Evolutionary conservation across 2,113 vertebrate species (phyloP), one percentile per base, ranked within the genome.

Genomic region (Pygoscelis adeliae): DNA sequence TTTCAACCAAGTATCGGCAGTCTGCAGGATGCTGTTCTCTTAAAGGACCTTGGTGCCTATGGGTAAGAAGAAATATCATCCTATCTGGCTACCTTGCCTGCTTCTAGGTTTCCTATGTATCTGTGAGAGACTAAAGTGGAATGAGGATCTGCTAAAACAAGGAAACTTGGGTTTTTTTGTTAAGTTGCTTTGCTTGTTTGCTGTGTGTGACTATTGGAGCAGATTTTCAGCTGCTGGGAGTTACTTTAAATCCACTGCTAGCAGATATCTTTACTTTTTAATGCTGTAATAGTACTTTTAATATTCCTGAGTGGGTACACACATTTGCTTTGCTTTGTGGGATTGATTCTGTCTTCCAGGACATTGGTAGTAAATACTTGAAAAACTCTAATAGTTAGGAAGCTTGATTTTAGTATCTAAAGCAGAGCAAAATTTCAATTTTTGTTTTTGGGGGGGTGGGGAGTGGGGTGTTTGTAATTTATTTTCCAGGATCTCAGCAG

Each of bases 51-150:
- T 13, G 47, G 47, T 89, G 76, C 44, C 91, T 93, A 15, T 73
- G 86, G 97, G 98, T 98, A 97, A 98, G 98, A 96, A 95, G 63
- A 56, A 73, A 91, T 53, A 88, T 61, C 40, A 92, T 92, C 27
- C 50, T 89, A 14, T 76, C 65, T 63, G 74, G 20, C 29, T 94
- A 11, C n/a, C 6, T 77, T 77, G 38, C 26, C 50, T 83, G 36
- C 53, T 83, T 91, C 91, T 61, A 46, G 50, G 18, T 91, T 94
- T 88, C 63, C 49, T 83, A 4, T 20, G 6, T 26, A 90, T 50
- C n/a, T 70, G 5, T 9, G 21, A 34, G 12, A 65, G 70, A 38
- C 36, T 61, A 15, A 46, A 67, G 61, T 36, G 15, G 53, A 90
- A 88, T 49, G 36, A 88, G 30, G 76, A 32, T 36, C 90, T 76